phyloP scores from a whole-genome alignment of 2,113 vertebrate genomes.

The Ceyx cyanopectus region DNA sequence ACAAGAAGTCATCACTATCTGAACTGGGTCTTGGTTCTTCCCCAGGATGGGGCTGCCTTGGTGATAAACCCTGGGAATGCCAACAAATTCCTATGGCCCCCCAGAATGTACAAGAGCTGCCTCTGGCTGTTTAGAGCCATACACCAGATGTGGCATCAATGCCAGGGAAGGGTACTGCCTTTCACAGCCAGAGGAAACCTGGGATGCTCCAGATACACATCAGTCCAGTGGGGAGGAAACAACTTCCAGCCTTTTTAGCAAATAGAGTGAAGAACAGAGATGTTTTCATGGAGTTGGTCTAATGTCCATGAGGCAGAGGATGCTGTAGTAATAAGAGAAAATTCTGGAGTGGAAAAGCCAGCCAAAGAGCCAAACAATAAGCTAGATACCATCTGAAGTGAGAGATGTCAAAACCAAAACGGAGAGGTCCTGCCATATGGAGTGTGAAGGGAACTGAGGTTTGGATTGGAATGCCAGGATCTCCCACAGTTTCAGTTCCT shows the following conservation, averaged over 20 bases:
- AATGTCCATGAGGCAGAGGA: neutral
- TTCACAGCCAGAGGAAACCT: neutral
- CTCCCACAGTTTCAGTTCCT: neutral
- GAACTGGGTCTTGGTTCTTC: neutral
- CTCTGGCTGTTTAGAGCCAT: neutral
- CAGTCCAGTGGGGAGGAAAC: neutral
- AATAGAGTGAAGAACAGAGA: neutral
- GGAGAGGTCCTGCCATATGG: neutral
- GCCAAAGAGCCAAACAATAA: neutral
- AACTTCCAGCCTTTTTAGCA: neutral
- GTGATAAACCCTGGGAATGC: neutral
- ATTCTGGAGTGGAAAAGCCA: neutral
- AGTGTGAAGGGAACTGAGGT: neutral
- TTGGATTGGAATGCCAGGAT: neutral
- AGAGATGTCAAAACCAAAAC: neutral
- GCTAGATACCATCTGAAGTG: neutral
- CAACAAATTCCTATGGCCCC: neutral
- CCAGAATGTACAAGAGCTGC: neutral
- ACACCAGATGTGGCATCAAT: rapidly evolving
- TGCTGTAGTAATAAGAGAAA: neutral
- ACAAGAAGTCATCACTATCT: neutral
- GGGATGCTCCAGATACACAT: neutral
- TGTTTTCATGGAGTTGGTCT: neutral
- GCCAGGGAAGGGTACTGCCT: neutral
- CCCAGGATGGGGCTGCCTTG: neutral